phyloP scores from a whole-genome alignment of 1,140 invertebrate species.

The Pseudomyrmex gracilis region DNA sequence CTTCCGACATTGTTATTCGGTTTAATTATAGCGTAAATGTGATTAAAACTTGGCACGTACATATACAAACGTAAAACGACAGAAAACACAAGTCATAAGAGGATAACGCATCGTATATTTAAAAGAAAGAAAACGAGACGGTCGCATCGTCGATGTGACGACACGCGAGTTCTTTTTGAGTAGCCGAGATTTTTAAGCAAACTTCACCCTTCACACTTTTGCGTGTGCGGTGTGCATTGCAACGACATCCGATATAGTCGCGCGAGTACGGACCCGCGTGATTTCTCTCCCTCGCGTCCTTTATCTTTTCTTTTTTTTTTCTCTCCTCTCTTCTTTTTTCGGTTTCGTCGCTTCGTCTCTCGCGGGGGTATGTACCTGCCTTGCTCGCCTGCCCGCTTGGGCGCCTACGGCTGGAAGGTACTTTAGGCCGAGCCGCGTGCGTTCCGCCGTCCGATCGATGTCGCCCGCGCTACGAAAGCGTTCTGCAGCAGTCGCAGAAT shows the following conservation, averaged over 20 bases:
- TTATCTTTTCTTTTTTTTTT: neutral
- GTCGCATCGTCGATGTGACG: slow-evolving; percentile 10
- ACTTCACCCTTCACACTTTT: neutral
- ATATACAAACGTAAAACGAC: too few relatives aligned
- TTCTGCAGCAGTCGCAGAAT: slow-evolving; percentile 54
- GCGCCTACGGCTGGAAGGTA: slow-evolving; percentile 25
- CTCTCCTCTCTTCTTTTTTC: neutral
- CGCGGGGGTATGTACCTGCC: slow-evolving; percentile 24
- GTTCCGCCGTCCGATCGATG: slow-evolving; percentile 54
- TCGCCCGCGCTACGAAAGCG: slow-evolving; percentile 43
- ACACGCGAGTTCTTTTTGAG: neutral
- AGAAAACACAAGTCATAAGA: too few relatives aligned
- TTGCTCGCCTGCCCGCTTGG: slow-evolving; percentile 1
- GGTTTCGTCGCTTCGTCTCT: slow-evolving; percentile 46
- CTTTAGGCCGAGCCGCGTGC: slow-evolving; percentile 29
- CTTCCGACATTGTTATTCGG: too few relatives aligned
- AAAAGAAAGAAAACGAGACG: neutral
- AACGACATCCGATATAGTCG: slow-evolving; percentile 77
- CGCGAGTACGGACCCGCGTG: slow-evolving; percentile 60
- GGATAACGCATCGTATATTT: neutral
- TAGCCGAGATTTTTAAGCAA: slow-evolving; percentile 32
- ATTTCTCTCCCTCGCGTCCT: slow-evolving; percentile 31
- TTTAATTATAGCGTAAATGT: too few relatives aligned
- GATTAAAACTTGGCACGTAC: too few relatives aligned
- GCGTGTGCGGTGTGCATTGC: too few relatives aligned